These are phyloP conservation scores for Coptotermes formosanus DNA, from an alignment of 1,140 invertebrate species.

Conservation along the genomic window DNA sequence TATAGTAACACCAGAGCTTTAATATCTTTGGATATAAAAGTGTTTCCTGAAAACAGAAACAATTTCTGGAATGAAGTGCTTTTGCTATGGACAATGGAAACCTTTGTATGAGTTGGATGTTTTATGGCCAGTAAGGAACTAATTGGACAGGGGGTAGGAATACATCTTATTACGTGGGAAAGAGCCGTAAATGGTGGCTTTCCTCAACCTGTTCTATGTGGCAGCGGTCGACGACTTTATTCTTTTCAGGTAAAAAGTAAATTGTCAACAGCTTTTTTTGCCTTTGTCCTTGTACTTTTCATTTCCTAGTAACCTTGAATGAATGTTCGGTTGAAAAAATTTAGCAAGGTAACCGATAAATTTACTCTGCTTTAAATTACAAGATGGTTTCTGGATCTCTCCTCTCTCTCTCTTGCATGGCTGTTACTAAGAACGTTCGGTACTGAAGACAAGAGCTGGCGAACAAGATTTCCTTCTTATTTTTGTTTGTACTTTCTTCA, in stretches of 20 bases:
- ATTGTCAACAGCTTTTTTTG: neutral
- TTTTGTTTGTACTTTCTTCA: neutral
- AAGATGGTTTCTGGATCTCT: neutral
- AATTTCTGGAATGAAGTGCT: neutral
- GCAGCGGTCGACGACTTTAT: slow-evolving; percentile 1
- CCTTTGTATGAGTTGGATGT: neutral
- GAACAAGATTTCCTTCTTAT: neutral
- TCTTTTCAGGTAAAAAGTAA: slow-evolving; percentile 8
- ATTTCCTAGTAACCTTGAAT: neutral
- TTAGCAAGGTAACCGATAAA: neutral
- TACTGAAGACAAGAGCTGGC: neutral
- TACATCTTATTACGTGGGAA: slow-evolving; percentile 10
- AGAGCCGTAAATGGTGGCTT: slow-evolving; percentile 2
- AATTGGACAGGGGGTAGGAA: slow-evolving; percentile 3
- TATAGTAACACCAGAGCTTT: too few relatives aligned
- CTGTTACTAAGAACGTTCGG: neutral
- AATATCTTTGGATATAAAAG: neutral
- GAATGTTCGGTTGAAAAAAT: neutral
- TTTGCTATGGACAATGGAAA: neutral
- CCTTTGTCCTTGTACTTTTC: neutral
- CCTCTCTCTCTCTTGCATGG: neutral
- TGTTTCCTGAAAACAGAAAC: neutral
- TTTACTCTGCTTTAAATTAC: neutral
- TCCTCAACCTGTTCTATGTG: neutral
- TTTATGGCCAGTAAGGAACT: neutral